phyloP scores from a whole-genome alignment of 2,888 invertebrate species.

The Drosophila testacea region DNA sequence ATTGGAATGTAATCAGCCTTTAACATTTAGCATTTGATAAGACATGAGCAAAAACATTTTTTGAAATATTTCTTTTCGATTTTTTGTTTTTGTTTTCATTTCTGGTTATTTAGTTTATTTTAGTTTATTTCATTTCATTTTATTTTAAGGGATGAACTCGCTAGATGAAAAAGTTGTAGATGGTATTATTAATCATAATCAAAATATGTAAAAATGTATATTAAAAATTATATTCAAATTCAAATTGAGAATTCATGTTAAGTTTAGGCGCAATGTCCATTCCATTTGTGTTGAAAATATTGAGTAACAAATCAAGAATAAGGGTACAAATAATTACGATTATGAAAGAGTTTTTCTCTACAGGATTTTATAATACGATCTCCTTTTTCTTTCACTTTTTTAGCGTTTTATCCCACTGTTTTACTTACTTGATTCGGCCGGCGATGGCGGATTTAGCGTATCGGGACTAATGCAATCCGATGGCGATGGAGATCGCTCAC shows the following conservation, averaged over 20 bases:
- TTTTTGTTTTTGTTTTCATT: constrained; percentile 23
- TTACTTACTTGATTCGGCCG: constrained; percentile 94
- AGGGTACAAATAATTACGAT: constrained; percentile 17
- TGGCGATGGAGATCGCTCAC: constrained; percentile 94
- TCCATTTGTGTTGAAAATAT: constrained; percentile 72
- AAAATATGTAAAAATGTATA: constrained; percentile 33
- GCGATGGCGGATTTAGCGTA: constrained; percentile 95
- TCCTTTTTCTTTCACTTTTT: background rate
- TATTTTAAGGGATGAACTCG: constrained; percentile 23
- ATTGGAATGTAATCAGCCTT: constrained; percentile 78
- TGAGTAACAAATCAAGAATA: constrained; percentile 35
- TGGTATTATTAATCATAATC: constrained; percentile 25
- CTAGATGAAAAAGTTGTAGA: constrained; percentile 53
- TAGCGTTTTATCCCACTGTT: too few species aligned
- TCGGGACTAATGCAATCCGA: constrained; percentile 96
- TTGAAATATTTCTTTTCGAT: constrained; percentile 16
- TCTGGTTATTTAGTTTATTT: background rate
- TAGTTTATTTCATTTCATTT: background rate
- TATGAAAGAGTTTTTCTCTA: constrained; percentile 17
- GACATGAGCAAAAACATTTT: constrained; percentile 72
- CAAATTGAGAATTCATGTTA: constrained; percentile 45
- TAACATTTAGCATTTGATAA: constrained; percentile 85
- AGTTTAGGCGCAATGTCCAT: constrained; percentile 73
- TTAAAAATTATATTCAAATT: constrained; percentile 35
- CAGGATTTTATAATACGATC: background rate